Base-by-base conservation (phyloP, 37 sponge, comb jelly and placozoan genomes). In the Cliona cf. orientalis region DNA sequence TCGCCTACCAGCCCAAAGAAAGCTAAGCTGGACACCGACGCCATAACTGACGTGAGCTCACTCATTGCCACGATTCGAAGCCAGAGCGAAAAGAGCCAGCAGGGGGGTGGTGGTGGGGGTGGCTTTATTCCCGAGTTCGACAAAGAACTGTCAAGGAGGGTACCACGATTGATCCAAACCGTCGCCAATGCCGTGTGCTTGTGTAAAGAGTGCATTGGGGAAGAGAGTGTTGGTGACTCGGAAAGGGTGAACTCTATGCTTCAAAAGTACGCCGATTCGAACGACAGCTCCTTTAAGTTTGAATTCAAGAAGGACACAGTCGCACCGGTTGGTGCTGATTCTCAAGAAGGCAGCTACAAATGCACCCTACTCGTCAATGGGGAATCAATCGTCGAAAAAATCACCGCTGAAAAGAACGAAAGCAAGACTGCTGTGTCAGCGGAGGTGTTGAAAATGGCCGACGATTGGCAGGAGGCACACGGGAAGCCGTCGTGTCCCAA, bases 401-500 rank as follows among this genome's bases (percentile, higher is more conserved):
- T 17, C 9, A 69, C 17, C 21, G 23, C 31, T 1, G 55, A 68
- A 36, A 80, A 43, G 58, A 80, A 80, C 1, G 41, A 2, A 34
- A n/a, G 37, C 26, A 46, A 69, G 40, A 23, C 35, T 19, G 21
- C 3, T 21, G 23, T 58, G 19, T 35, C 35, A 9, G 77, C 37
- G 45, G 60, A 76, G 25, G 21, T 76, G 60, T 4, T 76, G 29
- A 59, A 41, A 33, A 26, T 62, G 9, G 45, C 62, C 5, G 23
- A 76, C 36, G 42, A 58, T 28, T 76, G 59, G 58, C 59, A 76
- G 17, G 45, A 76, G 39, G 63, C 58, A 3, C 46, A 80, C 32
- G 46, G 46, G 36, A 46, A 39, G 42, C 80, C 80, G n/a, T 23
- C 67, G 0, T 80, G 80, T 65, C 78, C 66, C 42, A 34, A 19